Evolutionary conservation across 2,888 invertebrate species (phyloP).

Genomic region (Drosophila fungiperda): DNA sequence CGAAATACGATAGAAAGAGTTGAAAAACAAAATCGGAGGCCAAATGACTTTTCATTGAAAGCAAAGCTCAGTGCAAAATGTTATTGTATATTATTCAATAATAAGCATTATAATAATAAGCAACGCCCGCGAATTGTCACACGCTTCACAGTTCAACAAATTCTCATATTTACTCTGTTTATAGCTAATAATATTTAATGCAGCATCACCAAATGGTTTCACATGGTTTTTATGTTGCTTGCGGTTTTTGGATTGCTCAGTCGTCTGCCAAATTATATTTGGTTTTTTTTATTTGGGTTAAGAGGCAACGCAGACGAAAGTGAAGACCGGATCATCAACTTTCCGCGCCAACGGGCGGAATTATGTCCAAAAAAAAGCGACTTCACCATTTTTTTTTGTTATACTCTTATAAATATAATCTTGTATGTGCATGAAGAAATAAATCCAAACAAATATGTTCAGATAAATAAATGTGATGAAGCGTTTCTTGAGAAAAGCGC

Average conservation of each 20-base stretch:
- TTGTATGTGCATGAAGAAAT: conserved; percentile 1
- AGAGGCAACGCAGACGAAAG: conserved; percentile 31
- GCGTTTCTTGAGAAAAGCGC: conserved; percentile 33
- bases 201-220: conserved; percentile 16
- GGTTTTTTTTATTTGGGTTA: conserved; percentile 61
- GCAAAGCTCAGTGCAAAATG: conserved; percentile 30
- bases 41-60: conserved; percentile 44
- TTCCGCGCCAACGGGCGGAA: conserved; percentile 41
- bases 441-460: background rate
- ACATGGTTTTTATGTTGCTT: background rate
- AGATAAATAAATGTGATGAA: conserved; percentile 31
- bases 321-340: conserved; percentile 26
- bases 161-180: conserved; percentile 34
- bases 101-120: conserved; percentile 47
- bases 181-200: conserved; percentile 12
- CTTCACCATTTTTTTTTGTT: conserved; percentile 14
- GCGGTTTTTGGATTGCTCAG: conserved; percentile 11
- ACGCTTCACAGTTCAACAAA: conserved; percentile 24
- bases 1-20: conserved; percentile 43
- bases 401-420: background rate
- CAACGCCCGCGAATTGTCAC: conserved; percentile 45
- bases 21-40: conserved; percentile 39
- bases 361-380: conserved; percentile 6
- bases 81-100: conserved; percentile 50
- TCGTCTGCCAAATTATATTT: conserved; percentile 21